These are phyloP conservation scores for Orchesellides sinensis DNA, from an alignment of 2,888 invertebrate species.

Conservation along the genomic window DNA sequence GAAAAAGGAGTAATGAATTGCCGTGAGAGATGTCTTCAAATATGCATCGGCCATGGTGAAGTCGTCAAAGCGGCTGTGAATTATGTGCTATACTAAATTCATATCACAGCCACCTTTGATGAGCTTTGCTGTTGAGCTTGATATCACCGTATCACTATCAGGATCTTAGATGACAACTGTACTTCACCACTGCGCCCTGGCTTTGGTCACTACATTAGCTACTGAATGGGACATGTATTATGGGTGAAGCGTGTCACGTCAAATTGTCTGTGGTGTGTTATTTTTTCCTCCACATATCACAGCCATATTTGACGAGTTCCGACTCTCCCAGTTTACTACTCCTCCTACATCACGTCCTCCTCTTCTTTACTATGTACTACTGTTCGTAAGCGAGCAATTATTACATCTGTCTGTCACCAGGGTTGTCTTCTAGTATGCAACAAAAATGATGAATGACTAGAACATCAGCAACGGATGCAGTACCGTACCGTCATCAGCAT, in stretches of 20 bases:
- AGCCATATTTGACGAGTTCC: constrained; percentile 97
- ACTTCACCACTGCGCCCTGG: neutral
- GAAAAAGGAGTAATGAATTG: neutral
- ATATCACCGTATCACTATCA: constrained; percentile 1
- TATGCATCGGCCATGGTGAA: constrained; percentile 49
- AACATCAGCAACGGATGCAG: constrained; percentile 10
- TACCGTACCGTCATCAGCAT: neutral
- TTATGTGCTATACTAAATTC: constrained; percentile 80
- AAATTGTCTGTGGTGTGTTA: constrained; percentile 88
- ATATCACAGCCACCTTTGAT: constrained; percentile 99
- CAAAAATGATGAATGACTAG: constrained; percentile 28
- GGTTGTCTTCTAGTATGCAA: constrained; percentile 19
- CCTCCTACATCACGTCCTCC: neutral
- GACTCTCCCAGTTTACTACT: constrained; percentile 77
- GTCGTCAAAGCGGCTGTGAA: constrained; percentile 93
- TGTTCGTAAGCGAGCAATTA: constrained; percentile 36
- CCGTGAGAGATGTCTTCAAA: neutral
- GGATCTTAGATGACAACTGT: neutral
- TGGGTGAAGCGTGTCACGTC: constrained; percentile 81
- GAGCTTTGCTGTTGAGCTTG: constrained; percentile 82
- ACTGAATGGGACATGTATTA: constrained; percentile 16
- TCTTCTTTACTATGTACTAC: constrained; percentile 4
- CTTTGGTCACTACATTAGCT: neutral
- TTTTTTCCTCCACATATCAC: constrained; percentile 84
- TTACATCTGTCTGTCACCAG: constrained; percentile 26